Evolutionary conservation across 2,888 invertebrate genomes (phyloP).

Genomic region (Eupeodes latifasciatus): DNA sequence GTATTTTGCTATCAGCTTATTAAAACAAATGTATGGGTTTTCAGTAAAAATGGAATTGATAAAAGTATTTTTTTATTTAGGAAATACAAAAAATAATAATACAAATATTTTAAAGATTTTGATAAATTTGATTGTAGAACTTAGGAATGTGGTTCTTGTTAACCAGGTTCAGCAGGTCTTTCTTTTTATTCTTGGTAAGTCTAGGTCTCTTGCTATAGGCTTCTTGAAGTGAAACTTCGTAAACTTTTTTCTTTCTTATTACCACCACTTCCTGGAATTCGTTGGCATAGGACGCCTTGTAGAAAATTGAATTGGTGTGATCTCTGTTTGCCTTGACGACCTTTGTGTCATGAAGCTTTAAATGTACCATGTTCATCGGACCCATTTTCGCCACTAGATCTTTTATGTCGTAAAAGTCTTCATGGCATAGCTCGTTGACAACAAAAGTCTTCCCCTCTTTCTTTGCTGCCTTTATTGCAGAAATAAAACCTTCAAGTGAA

Average conservation of each 20-base stretch:
- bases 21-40: no score
- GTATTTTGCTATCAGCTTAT: no score
- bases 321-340: not conserved
- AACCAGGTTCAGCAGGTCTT: conserved; percentile 21
- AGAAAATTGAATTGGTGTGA: conserved; percentile 86
- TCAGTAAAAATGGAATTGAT: no score
- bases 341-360: not conserved
- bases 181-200: conserved; percentile 10
- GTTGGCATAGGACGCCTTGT: not conserved
- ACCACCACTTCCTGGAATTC: conserved; percentile 6
- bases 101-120: no score
- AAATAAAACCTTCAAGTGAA: not conserved
- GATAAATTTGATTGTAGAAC: not conserved
- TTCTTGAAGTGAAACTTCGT: conserved; percentile 26
- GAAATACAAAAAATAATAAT: no score
- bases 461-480: not conserved
- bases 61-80: no score
- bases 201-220: conserved; percentile 17
- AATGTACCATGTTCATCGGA: not conserved
- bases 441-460: not conserved
- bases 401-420: not conserved
- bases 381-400: not conserved
- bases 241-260: conserved; percentile 8
- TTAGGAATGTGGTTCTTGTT: conserved; percentile 35
- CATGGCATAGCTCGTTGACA: not conserved